Evolutionary conservation across 2,797 vertebrate species (phyloP).

Genomic region (Cossypha heuglini): DNA sequence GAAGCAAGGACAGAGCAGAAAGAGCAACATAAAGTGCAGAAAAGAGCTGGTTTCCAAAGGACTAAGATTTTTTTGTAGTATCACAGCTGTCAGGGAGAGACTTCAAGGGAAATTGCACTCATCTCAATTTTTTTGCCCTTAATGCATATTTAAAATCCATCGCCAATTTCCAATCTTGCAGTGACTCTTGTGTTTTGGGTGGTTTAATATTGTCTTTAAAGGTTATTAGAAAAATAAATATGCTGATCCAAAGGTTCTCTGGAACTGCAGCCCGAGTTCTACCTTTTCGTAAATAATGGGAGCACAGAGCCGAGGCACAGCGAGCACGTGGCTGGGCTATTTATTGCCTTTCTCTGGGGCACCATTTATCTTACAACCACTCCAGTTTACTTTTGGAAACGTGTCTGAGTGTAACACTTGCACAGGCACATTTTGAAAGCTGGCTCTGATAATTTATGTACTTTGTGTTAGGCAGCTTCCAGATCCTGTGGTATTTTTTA

Average conservation of each 20-base stretch:
- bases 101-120: neutral
- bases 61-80: neutral
- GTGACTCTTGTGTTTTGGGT: neutral
- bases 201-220: neutral
- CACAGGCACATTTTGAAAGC: neutral
- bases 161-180: neutral
- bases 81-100: neutral
- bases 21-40: neutral
- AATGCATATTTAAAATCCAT: neutral
- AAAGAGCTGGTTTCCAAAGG: neutral
- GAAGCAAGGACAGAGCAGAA: neutral
- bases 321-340: neutral
- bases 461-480: neutral
- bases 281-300: slow-evolving; percentile 25
- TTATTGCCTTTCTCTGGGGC: slow-evolving; percentile 41
- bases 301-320: rapidly evolving
- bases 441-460: slow-evolving; percentile 8
- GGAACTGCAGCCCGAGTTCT: neutral
- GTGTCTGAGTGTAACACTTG: neutral
- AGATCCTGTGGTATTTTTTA: neutral
- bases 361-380: slow-evolving; percentile 11
- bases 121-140: neutral
- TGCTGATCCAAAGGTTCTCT: neutral
- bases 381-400: neutral
- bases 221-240: neutral